Conservation (phyloP, 1,140 invertebrate species). For the Drosophila santomea region DNA sequence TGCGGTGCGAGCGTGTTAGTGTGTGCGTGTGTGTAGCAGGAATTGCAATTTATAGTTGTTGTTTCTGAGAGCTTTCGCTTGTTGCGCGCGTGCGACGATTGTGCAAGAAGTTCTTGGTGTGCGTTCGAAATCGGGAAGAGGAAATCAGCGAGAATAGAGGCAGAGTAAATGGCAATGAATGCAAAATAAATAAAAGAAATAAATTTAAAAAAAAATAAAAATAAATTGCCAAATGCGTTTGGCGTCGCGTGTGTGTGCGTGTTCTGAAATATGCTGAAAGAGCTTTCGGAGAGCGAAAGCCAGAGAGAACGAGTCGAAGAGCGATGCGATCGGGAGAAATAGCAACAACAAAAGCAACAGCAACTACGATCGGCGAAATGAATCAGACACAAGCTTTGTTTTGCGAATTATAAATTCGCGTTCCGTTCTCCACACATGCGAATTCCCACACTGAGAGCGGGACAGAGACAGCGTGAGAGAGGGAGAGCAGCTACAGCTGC, state of each 20-base stretch:
- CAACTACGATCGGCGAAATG: slow-evolving; percentile 51
- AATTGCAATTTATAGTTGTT: slow-evolving; percentile 78
- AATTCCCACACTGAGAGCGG: slow-evolving; percentile 49
- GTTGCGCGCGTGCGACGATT: slow-evolving; percentile 73
- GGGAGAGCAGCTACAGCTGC: slow-evolving; percentile 29
- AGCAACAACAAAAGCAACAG: slow-evolving; percentile 11
- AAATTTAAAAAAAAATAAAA: slow-evolving; percentile 30
- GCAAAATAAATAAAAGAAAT: slow-evolving; percentile 47
- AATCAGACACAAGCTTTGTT: slow-evolving; percentile 74
- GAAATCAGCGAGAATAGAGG: slow-evolving; percentile 42
- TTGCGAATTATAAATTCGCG: slow-evolving; percentile 62
- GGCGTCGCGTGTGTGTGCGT: slow-evolving; percentile 50
- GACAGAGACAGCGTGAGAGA: slow-evolving; percentile 58
- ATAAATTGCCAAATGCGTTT: slow-evolving; percentile 60
- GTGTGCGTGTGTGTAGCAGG: slow-evolving; percentile 61
- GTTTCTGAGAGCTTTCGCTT: slow-evolving; percentile 75
- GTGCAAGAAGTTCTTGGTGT: slow-evolving; percentile 65
- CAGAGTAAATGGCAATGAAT: slow-evolving; percentile 40
- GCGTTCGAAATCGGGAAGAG: slow-evolving; percentile 33
- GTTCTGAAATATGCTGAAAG: slow-evolving; percentile 64
- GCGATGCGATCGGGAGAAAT: slow-evolving; percentile 25
- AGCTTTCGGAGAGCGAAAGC: slow-evolving; percentile 58
- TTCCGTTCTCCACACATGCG: slow-evolving; percentile 49
- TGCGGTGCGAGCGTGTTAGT: slow-evolving; percentile 3
- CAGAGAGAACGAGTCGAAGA: no score